Evolutionary conservation across 2,888 invertebrate species (phyloP), one percentile per base, ranked within the genome.

Genomic region (Lomographa bimaculata): DNA sequence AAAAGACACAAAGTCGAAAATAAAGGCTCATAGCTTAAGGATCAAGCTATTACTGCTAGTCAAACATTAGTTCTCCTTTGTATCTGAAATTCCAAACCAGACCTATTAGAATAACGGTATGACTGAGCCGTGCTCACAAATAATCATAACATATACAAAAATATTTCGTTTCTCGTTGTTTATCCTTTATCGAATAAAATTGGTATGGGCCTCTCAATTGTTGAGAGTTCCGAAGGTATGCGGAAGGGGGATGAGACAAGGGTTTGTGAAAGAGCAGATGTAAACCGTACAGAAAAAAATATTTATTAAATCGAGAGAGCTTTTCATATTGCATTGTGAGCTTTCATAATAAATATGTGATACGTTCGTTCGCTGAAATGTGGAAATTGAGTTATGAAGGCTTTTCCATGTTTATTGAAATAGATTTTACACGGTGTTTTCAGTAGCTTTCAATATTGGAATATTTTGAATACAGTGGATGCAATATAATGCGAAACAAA

Each of bases 221-320:
- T 24, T 18, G 39, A 26, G 23, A 19, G 18, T 26, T 7, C 21
- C 11, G 7, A 16, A 55, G 43, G 27, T 46, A 42, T 27, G 43
- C 36, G 34, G 38, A 54, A 53, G 56, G 45, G 39, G 54, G 59
- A 54, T 54, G 53, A 58, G 60, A 64, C 46, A 55, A 56, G 58
- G 60, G 59, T 60, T 49, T 63, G 64, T 51, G 64, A 67, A 65
- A 54, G 39, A 58, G 44, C 70, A 65, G 63, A 64, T 66, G 69
- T 61, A 57, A 50, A 46, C 41, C 45, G 39, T 63, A 40, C 38
- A 14, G n/a, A 14, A 65, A 54, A 70, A 66, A 63, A 64, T 62
- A 59, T 61, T 55, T 57, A 54, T 47, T 51, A 57, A 57, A 57
- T 55, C 39, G 42, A 40, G 38, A 54, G 52, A 33, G 40, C 39